A percentile compares a stretch with the other conserved stretches of the same genome.
Conservation (phyloP, 2,113 vertebrate species). For the Tragelaphus scriptus region DNA sequence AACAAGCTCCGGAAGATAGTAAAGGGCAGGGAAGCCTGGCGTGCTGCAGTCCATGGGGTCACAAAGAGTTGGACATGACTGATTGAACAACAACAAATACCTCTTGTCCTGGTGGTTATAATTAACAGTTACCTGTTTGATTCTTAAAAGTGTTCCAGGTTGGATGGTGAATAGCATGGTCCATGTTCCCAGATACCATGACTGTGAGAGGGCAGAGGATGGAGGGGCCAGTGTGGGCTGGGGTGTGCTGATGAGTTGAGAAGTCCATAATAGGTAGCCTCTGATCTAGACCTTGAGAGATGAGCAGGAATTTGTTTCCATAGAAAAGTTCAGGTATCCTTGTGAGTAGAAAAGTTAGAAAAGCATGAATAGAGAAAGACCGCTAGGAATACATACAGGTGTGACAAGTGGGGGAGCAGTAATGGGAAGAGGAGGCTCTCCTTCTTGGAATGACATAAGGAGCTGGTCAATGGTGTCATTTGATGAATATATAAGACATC, state of each 20-base stretch:
- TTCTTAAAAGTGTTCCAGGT: neutral
- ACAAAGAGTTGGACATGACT: neutral
- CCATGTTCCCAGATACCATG: neutral
- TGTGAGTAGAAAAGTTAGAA: neutral
- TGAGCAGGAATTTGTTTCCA: neutral
- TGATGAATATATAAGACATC: conserved; percentile 41
- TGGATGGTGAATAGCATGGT: neutral
- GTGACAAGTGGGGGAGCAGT: neutral
- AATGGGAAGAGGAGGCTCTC: neutral
- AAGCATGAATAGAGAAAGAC: neutral
- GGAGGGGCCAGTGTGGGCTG: neutral
- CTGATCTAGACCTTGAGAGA: neutral
- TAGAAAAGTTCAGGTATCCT: neutral
- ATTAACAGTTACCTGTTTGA: neutral
- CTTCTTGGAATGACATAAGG: neutral
- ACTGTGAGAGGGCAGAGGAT: neutral
- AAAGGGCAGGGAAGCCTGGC: neutral
- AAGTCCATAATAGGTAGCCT: neutral
- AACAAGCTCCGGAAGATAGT: neutral
- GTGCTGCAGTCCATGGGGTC: neutral
- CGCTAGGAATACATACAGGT: neutral
- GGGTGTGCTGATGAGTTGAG: neutral
- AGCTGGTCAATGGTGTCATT: conserved; percentile 22
- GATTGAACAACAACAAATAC: neutral
- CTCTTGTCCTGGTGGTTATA: neutral